Base-by-base conservation (phyloP, 2,797 vertebrate species). In the Selene dorsalis region DNA sequence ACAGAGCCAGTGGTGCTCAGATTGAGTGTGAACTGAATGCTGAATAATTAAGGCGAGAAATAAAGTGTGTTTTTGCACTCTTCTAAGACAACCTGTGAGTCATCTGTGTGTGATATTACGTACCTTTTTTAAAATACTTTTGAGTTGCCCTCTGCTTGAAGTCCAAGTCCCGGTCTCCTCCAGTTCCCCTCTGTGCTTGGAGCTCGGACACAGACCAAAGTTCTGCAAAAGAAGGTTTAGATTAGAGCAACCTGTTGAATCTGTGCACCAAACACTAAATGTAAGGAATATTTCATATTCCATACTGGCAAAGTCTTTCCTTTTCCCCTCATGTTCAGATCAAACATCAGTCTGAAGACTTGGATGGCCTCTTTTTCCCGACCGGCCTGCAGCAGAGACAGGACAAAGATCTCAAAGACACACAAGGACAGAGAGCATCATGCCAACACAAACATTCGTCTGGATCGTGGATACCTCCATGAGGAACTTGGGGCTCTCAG, bases 401-500 rank as follows among this genome's bases (percentile, higher is more conserved):
- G 10, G 12, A 18, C 17, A n/a, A 18, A 70, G 60, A 50, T 3
- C 13, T 67, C 0, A 67, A 43, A 58, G 6, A 16, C 9, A 30
- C 8, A 11, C 53, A 26, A n/a, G 47, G 41, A n/a, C 1, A 28
- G 48, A 47, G 26, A 52, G 1, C 41, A 7, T 43, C n/a, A 28
- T 8, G 12, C 18, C 5, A 35, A 60, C 38, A 59, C 4, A 11
- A 45, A 7, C 24, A 9, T 7, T 9, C 0, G 0, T 22, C 10
- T 0, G 45, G 5, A 1, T 2, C 35, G 57, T n/a, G 6, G 18
- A 28, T 88, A 95, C 95, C 94, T 96, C 94, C 93, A 95, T 94
- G 77, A 96, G 93, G 82, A 94, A 96, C 90, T 91, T 95, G 20
- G 95, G 95, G 86, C 95, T 96, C 65, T 96, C 95, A 0, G 95